Percentiles rank a stretch among this genome's conserved stretches.
Conservation (phyloP, 2,888 invertebrate species). For the Hyles lineata region DNA sequence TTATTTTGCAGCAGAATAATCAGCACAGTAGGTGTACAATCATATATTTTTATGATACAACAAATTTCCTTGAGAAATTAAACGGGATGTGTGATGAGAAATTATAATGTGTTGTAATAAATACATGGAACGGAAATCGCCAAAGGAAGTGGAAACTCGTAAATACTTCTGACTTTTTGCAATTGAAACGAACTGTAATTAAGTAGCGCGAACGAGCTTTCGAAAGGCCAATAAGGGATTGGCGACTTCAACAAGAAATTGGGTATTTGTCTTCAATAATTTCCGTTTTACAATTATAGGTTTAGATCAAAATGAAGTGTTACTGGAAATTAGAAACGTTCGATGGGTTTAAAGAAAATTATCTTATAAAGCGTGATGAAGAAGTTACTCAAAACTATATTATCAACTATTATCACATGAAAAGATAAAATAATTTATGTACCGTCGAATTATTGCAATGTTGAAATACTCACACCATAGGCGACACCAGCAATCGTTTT, state of each 20-base stretch:
- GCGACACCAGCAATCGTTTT: constrained; percentile 83
- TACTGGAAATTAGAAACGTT: background rate
- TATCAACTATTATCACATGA: no score
- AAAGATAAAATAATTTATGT: no score
- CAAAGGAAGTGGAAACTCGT: constrained; percentile 15
- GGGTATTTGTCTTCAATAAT: background rate
- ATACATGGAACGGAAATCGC: background rate
- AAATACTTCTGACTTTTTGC: constrained; percentile 22
- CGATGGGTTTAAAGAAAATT: background rate
- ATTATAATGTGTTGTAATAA: background rate
- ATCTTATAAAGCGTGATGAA: background rate
- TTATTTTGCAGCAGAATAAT: no score
- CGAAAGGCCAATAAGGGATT: constrained; percentile 9
- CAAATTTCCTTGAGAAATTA: background rate
- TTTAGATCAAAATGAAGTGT: background rate
- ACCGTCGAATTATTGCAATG: background rate
- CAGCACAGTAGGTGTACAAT: background rate
- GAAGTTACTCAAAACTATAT: no score
- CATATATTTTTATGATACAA: background rate
- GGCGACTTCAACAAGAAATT: background rate
- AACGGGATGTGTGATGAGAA: background rate
- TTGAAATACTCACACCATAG: constrained; percentile 79
- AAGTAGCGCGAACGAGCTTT: constrained; percentile 1
- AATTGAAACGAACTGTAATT: constrained; percentile 1
- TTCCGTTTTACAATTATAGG: background rate